These are phyloP conservation scores for Nibea coibor DNA, from an alignment of 2,113 vertebrate species.

Conservation along the genomic window DNA sequence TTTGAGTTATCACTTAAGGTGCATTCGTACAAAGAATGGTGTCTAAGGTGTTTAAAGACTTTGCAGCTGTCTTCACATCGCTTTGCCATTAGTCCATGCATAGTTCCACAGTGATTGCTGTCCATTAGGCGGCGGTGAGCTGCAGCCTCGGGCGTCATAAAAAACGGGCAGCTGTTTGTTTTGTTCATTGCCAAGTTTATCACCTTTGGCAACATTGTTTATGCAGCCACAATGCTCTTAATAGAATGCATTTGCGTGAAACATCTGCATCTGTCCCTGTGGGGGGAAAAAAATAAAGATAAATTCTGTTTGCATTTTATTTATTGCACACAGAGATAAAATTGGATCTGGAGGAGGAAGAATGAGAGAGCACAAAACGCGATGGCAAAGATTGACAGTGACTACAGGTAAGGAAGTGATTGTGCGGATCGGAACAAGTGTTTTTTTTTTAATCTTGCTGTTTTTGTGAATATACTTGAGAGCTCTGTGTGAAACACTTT, in stretches of 20 bases:
- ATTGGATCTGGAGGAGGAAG: slow-evolving; percentile 8
- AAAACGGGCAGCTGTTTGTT: slow-evolving; percentile 51
- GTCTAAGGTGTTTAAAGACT: slow-evolving; percentile 47
- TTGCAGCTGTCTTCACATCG: slow-evolving; percentile 46
- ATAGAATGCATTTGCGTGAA: slow-evolving; percentile 30
- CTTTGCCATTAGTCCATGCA: slow-evolving; percentile 36
- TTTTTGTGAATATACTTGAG: neutral
- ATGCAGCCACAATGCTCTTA: slow-evolving; percentile 25
- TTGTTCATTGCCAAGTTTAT: slow-evolving; percentile 46
- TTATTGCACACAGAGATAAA: slow-evolving; percentile 39
- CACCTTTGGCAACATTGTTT: slow-evolving; percentile 50
- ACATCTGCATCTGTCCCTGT: slow-evolving; percentile 31
- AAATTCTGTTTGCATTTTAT: slow-evolving; percentile 11
- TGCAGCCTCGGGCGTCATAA: slow-evolving; percentile 37
- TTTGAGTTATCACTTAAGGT: slow-evolving; percentile 38
- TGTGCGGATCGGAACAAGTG: neutral
- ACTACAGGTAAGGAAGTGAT: slow-evolving; percentile 40
- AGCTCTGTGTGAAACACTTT: neutral
- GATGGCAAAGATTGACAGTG: slow-evolving; percentile 17
- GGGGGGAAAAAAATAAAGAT: slow-evolving; percentile 8
- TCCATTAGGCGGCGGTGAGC: slow-evolving; percentile 32
- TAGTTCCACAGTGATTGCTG: slow-evolving; percentile 30
- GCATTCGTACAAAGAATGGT: slow-evolving; percentile 28
- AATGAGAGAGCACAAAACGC: neutral
- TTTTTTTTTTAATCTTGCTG: too few relatives aligned